Percentiles rank a stretch among this genome's conserved stretches.
Conservation (phyloP, 2,797 vertebrate species). For the Muscicapa striata region DNA sequence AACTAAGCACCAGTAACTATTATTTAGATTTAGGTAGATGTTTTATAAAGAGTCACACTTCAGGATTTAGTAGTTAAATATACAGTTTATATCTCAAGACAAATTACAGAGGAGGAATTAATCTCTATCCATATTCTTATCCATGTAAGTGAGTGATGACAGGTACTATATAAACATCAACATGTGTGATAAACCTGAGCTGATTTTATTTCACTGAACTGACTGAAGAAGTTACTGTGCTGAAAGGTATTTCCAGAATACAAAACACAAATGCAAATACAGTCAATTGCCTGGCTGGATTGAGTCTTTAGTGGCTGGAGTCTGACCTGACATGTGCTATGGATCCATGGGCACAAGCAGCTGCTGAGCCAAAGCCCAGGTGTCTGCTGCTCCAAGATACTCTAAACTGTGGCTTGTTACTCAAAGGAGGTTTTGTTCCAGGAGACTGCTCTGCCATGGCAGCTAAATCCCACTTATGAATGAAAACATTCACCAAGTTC, state of each 20-base stretch:
- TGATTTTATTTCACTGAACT: not conserved
- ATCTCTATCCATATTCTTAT: constrained; percentile 24
- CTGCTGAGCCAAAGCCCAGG: not conserved
- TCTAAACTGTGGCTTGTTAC: not conserved
- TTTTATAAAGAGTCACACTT: constrained; percentile 11
- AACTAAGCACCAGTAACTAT: not conserved
- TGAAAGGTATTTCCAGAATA: not conserved
- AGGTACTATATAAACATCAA: constrained; percentile 44
- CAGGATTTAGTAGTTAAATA: constrained; percentile 43
- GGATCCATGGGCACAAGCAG: not conserved
- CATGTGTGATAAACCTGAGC: not conserved
- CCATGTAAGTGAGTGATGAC: constrained; percentile 55
- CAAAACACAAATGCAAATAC: not conserved
- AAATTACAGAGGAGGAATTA: constrained; percentile 42
- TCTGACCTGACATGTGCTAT: not conserved
- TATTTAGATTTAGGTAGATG: not conserved
- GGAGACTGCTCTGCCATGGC: not conserved
- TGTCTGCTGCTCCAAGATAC: not conserved
- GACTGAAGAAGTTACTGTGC: not conserved
- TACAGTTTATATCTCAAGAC: constrained; percentile 36
- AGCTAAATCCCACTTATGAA: constrained; percentile 9
- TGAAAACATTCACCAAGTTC: not conserved
- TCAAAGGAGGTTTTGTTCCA: not conserved
- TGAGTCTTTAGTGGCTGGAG: not conserved
- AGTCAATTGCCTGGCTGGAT: not conserved